These are phyloP conservation scores for Cetoscarus ocellatus DNA, from an alignment of 2,797 vertebrate genomes.

Conservation along the genomic window DNA sequence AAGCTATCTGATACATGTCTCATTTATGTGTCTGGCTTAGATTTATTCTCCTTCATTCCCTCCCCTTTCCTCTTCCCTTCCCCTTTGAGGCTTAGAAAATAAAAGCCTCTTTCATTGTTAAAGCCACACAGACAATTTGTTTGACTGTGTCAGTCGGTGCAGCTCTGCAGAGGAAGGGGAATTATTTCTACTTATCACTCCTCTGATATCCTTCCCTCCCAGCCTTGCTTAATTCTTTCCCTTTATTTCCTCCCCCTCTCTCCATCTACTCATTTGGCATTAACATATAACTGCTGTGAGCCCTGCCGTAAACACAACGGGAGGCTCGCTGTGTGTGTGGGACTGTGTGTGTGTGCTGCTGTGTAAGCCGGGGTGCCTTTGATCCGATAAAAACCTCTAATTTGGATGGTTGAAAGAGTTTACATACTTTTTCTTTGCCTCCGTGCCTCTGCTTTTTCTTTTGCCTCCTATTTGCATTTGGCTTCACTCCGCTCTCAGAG, in stretches of 20 bases:
- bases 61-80: background rate
- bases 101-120: conserved; percentile 50
- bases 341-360: conserved; percentile 1
- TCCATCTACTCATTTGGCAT: conserved; percentile 67
- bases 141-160: conserved; percentile 53
- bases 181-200: conserved; percentile 77
- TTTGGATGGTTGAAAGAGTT: conserved; percentile 77
- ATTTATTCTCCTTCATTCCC: conserved; percentile 3
- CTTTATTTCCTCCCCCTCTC: conserved; percentile 53
- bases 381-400: conserved; percentile 82
- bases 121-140: conserved; percentile 54
- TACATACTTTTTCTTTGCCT: conserved; percentile 58
- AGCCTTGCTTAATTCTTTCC: conserved; percentile 62
- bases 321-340: conserved; percentile 34
- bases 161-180: conserved; percentile 58
- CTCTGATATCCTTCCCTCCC: conserved; percentile 59
- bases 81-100: conserved; percentile 42
- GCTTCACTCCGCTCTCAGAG: conserved; percentile 41
- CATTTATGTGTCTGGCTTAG: background rate
- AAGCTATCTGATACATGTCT: background rate
- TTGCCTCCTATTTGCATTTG: conserved; percentile 65
- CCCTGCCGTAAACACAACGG: conserved; percentile 63
- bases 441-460: conserved; percentile 41
- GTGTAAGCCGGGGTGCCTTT: conserved; percentile 56
- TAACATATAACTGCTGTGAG: conserved; percentile 78